phyloP scores from a whole-genome alignment of 2,797 vertebrate genomes.

The Phylloscopus collybita region DNA sequence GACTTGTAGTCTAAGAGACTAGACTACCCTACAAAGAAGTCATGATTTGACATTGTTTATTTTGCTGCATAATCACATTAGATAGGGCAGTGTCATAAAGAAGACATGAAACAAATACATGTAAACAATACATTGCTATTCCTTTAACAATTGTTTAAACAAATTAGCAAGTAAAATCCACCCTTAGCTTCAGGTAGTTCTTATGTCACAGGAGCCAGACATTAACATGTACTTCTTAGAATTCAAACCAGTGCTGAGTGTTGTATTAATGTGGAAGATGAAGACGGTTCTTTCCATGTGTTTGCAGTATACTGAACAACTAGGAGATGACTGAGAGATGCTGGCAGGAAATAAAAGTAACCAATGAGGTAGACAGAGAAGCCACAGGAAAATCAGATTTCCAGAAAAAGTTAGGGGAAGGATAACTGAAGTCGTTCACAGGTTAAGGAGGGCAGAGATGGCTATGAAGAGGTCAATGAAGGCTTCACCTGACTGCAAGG shows the following conservation, averaged over 20 bases:
- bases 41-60: slow-evolving; percentile 27
- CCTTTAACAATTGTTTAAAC: slow-evolving; percentile 9
- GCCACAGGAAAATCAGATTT: background rate
- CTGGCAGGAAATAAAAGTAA: background rate
- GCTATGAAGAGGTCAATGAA: background rate
- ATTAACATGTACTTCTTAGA: background rate
- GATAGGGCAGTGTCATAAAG: background rate
- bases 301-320: background rate
- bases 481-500: background rate
- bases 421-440: background rate
- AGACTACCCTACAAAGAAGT: slow-evolving; percentile 20
- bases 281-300: background rate
- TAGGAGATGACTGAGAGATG: background rate
- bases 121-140: background rate
- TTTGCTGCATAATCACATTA: slow-evolving; percentile 36
- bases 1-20: slow-evolving; percentile 27
- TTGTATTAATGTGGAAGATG: background rate
- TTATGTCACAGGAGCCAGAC: background rate
- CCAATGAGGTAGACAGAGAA: background rate
- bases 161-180: background rate
- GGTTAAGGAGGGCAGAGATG: background rate
- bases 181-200: background rate
- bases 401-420: background rate
- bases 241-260: background rate
- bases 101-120: background rate